Conservation (phyloP, 2,113 vertebrate genomes). For the Oncorhynchus gorbuscha region DNA sequence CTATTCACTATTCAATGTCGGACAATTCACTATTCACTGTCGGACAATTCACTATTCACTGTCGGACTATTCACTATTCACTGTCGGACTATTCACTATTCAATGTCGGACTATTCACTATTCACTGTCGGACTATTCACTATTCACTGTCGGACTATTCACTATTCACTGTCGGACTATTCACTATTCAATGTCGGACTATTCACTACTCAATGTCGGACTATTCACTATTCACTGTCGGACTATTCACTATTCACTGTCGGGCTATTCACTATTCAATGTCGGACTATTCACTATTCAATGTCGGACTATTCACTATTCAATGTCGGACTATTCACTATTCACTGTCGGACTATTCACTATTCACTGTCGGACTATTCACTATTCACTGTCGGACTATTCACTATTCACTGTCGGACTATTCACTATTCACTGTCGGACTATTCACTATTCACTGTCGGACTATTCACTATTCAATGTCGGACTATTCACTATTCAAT, state of each 20-base stretch:
- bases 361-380: too few relatives aligned
- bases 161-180: too few relatives aligned
- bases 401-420: background rate
- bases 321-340: background rate
- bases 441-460: background rate
- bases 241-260: background rate
- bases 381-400: background rate
- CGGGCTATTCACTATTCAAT: background rate
- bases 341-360: background rate
- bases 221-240: too few relatives aligned
- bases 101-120: background rate
- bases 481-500: too few relatives aligned
- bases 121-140: background rate
- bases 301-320: background rate
- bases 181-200: background rate
- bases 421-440: too few relatives aligned
- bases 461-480: background rate
- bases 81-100: too few relatives aligned
- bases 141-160: background rate
- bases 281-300: too few relatives aligned
- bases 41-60: background rate
- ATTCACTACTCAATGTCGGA: background rate
- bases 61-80: background rate
- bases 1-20: background rate
- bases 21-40: too few relatives aligned